Evolutionary conservation across 2,113 vertebrate genomes (phyloP), one percentile per base, ranked within the genome.

Genomic region (Mustela nigripes): DNA sequence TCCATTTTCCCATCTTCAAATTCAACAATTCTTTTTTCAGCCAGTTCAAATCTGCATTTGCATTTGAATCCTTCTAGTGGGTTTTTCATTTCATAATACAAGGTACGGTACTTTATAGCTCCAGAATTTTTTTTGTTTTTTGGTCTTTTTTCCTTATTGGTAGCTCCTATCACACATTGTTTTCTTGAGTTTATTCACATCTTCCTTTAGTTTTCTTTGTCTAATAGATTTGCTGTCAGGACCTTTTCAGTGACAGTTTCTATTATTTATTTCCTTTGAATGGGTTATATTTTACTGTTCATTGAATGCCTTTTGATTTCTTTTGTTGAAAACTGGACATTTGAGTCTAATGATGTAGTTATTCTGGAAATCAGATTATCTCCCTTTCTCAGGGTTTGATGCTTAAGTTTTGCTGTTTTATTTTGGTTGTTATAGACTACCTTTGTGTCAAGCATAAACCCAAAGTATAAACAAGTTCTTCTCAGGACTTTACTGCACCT

Each of bases 281-380:
- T 62, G 56, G 10, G 1, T 16, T 63, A 62, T 48, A 78, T 19
- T 80, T 86, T 80, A 39, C 48, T 73, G 42, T 92, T 65, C 56
- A 74, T 10, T 74, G 28, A 81, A 74, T 73, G 50, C 56, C 73
- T 69, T 92, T 33, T 80, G n/a, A 90, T 65, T 65, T 94, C 90
- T 31, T 39, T 63, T 79, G 50, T 56, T 81, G n/a, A 87, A 89
- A 45, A 83, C n/a, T 39, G 76, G 67, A 93, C 48, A 89, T 83
- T 45, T 62, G 53, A 95, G 60, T 86, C 24, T 80, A 89, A 88
- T 39, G 31, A 89, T 19, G 24, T 24, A 21, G 15, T 45, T 50
- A 93, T 48, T 93, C n/a, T 76, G 45, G 56, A 82, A 80, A 82
- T 73, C 11, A 89, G 67, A 50, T 83, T 78, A 79, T 76, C n/a